These are phyloP conservation scores for Xenopus laevis DNA, from an alignment of 2,113 vertebrate genomes.

Conservation along the genomic window DNA sequence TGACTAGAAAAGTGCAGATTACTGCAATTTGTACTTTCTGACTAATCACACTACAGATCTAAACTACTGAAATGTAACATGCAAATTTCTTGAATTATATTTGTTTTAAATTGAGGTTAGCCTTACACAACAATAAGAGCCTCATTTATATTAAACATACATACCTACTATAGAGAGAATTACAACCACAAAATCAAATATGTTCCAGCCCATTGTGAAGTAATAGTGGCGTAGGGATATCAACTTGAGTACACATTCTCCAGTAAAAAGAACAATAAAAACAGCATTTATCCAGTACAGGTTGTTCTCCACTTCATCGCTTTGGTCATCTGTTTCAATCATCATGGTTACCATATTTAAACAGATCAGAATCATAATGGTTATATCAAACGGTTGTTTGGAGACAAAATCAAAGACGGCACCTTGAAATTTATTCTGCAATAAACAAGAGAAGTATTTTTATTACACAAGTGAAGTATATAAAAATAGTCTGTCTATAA, in stretches of 20 bases:
- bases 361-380: constrained; percentile 93
- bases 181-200: constrained; percentile 96
- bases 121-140: neutral
- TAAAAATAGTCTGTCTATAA: no score
- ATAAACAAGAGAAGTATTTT: constrained; percentile 37
- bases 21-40: no score
- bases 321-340: constrained; percentile 87
- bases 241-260: constrained; percentile 90
- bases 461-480: neutral
- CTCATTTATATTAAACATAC: constrained; percentile 49
- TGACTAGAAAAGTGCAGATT: no score
- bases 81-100: constrained; percentile 1
- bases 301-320: constrained; percentile 53
- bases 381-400: constrained; percentile 89
- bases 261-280: constrained; percentile 88
- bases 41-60: no score
- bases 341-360: constrained; percentile 98
- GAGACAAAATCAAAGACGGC: constrained; percentile 88
- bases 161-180: constrained; percentile 94
- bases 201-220: constrained; percentile 93
- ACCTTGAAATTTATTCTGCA: constrained; percentile 92
- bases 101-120: no score
- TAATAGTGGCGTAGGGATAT: constrained; percentile 89
- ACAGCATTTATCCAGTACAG: constrained; percentile 76
- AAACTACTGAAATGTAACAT: no score